Percentiles rank a stretch among this genome's conserved stretches.
Evolutionary conservation across 2,113 vertebrate genomes (phyloP).

Genomic region (Sminthopsis crassicaudata): DNA sequence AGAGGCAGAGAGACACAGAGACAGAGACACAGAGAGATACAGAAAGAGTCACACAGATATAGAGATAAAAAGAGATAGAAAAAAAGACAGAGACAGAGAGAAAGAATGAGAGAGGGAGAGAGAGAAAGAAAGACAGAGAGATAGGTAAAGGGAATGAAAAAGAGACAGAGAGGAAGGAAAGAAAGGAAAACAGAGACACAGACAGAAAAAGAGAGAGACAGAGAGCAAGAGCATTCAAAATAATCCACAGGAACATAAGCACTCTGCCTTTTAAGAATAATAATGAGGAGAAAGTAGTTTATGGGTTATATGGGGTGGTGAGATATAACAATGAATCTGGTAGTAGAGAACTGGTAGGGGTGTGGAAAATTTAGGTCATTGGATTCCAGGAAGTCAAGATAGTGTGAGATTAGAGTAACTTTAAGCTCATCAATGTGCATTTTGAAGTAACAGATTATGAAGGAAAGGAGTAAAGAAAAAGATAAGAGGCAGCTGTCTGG

Average conservation of each 20-base stretch:
- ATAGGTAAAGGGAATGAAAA: not conserved
- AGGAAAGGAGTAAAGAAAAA: not conserved
- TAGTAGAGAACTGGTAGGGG: not conserved
- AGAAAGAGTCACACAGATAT: too few species aligned
- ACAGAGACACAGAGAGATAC: too few species aligned
- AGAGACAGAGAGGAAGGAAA: too few species aligned
- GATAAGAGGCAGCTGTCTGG: not conserved
- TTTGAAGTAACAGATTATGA: not conserved
- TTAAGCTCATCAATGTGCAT: not conserved
- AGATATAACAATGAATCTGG: not conserved
- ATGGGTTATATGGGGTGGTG: not conserved
- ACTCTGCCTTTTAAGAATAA: not conserved
- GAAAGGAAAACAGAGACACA: too few species aligned
- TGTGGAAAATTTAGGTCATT: not conserved
- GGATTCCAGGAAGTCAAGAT: not conserved
- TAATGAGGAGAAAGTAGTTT: not conserved
- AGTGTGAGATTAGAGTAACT: not conserved
- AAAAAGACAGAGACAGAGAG: too few species aligned
- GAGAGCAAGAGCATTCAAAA: not conserved
- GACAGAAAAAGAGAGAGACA: not conserved
- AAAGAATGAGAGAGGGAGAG: too few species aligned
- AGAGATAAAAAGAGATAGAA: too few species aligned
- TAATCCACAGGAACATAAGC: not conserved
- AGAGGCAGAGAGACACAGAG: not conserved
- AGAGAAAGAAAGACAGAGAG: not conserved